Conservation (phyloP, 2,888 invertebrate genomes). For the Rugalucina vietnamica region DNA sequence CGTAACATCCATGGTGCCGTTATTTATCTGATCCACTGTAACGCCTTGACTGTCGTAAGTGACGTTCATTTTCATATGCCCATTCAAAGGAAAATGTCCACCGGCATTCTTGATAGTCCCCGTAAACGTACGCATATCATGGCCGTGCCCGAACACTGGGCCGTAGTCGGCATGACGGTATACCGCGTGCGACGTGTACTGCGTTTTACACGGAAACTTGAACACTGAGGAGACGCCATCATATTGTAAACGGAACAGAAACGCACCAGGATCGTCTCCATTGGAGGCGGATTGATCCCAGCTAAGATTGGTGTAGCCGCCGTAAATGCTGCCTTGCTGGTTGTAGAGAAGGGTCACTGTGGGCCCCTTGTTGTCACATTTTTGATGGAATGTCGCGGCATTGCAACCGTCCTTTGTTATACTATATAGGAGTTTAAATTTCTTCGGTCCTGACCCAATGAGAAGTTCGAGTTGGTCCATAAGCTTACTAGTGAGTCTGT, state of each 20-base stretch:
- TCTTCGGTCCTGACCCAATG: neutral
- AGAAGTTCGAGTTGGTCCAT: neutral
- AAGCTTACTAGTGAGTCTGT: neutral
- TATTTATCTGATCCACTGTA: slow-evolving; percentile 22
- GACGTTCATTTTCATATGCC: neutral
- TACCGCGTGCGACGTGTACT: neutral
- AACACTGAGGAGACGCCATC: neutral
- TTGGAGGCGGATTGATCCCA: slow-evolving; percentile 28
- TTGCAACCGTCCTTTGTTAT: slow-evolving; percentile 40
- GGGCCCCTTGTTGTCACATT: slow-evolving; percentile 51
- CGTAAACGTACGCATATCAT: slow-evolving; percentile 24
- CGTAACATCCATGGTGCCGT: slow-evolving; percentile 36
- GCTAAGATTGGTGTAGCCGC: slow-evolving; percentile 37
- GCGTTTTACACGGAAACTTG: slow-evolving; percentile 9
- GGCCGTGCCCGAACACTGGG: slow-evolving; percentile 25
- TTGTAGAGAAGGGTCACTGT: slow-evolving; percentile 50
- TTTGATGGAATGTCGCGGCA: slow-evolving; percentile 33
- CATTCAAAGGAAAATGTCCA: slow-evolving; percentile 11
- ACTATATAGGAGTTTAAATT: slow-evolving; percentile 38
- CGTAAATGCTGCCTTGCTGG: slow-evolving; percentile 31
- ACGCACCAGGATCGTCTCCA: slow-evolving; percentile 26
- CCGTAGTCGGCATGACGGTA: slow-evolving; percentile 18
- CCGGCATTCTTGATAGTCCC: slow-evolving; percentile 11
- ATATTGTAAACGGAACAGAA: slow-evolving; percentile 26
- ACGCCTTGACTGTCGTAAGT: slow-evolving; percentile 35